Conservation (phyloP, 2,113 vertebrate species). For the Eublepharis macularius region DNA sequence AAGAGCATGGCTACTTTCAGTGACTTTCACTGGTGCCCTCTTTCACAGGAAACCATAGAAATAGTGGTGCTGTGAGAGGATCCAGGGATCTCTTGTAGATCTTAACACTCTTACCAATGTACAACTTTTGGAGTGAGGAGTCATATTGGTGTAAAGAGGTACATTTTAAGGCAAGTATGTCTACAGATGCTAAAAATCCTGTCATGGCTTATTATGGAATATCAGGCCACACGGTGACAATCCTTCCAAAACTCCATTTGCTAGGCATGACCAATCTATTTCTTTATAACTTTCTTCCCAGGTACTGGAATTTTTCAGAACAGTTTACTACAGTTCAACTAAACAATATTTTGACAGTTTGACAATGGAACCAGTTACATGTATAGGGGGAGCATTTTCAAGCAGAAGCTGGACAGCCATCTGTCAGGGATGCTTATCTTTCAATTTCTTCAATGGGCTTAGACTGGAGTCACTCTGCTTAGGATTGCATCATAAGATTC, state of each 20-base stretch:
- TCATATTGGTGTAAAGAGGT: not conserved
- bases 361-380: too few relatives aligned
- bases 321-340: constrained; percentile 15
- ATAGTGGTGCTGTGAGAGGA: not conserved
- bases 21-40: not conserved
- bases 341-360: not conserved
- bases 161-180: not conserved
- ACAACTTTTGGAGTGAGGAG: too few relatives aligned
- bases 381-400: too few relatives aligned
- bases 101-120: not conserved
- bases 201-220: constrained; percentile 20
- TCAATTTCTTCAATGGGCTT: too few relatives aligned
- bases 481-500: too few relatives aligned
- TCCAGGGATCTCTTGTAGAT: not conserved
- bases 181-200: constrained; percentile 6
- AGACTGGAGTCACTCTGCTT: too few relatives aligned
- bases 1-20: not conserved
- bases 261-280: constrained; percentile 33
- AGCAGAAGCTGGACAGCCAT: too few relatives aligned
- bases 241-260: constrained; percentile 17
- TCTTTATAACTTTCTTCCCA: not conserved
- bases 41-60: not conserved
- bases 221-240: constrained; percentile 18
- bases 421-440: too few relatives aligned
- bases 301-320: not conserved